These are phyloP conservation scores for Silurus lanzhouensis DNA, from an alignment of 2,797 vertebrate species.

Conservation along the genomic window DNA sequence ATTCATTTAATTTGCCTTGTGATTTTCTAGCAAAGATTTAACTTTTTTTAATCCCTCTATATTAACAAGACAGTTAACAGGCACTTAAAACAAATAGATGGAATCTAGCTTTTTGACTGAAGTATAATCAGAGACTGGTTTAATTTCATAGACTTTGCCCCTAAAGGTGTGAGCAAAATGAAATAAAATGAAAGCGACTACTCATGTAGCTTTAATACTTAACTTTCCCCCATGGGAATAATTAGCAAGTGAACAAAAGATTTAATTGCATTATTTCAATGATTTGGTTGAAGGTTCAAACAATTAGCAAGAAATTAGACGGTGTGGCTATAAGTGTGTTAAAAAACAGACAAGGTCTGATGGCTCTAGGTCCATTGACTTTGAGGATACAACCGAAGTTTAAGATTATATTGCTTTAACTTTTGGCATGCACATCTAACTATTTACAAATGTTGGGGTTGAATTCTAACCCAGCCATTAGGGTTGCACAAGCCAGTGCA, in stretches of 20 bases:
- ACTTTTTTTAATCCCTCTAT: not conserved
- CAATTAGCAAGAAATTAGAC: slow-evolving; percentile 63
- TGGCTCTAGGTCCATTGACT: slow-evolving; percentile 8
- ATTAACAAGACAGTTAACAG: not conserved
- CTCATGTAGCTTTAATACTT: slow-evolving; percentile 68
- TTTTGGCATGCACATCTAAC: too few relatives aligned
- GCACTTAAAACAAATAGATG: slow-evolving; percentile 11
- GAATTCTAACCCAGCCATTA: too few relatives aligned
- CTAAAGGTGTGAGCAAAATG: slow-evolving; percentile 56
- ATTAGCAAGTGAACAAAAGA: slow-evolving; percentile 67
- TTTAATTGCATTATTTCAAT: slow-evolving; percentile 69
- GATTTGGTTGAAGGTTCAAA: slow-evolving; percentile 63
- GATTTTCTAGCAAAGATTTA: not conserved
- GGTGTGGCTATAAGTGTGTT: slow-evolving; percentile 57
- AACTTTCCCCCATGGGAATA: slow-evolving; percentile 64
- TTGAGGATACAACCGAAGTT: slow-evolving; percentile 66
- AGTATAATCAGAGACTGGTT: slow-evolving; percentile 29
- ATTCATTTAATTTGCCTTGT: not conserved
- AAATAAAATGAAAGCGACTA: slow-evolving; percentile 64
- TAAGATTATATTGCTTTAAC: slow-evolving; percentile 59
- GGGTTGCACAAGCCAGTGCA: too few relatives aligned
- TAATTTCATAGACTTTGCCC: slow-evolving; percentile 50
- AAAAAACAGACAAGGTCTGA: slow-evolving; percentile 49
- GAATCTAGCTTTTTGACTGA: slow-evolving; percentile 24
- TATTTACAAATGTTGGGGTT: too few relatives aligned